phyloP scores from a whole-genome alignment of 2,888 invertebrate species.

The Dryococelus australis region DNA sequence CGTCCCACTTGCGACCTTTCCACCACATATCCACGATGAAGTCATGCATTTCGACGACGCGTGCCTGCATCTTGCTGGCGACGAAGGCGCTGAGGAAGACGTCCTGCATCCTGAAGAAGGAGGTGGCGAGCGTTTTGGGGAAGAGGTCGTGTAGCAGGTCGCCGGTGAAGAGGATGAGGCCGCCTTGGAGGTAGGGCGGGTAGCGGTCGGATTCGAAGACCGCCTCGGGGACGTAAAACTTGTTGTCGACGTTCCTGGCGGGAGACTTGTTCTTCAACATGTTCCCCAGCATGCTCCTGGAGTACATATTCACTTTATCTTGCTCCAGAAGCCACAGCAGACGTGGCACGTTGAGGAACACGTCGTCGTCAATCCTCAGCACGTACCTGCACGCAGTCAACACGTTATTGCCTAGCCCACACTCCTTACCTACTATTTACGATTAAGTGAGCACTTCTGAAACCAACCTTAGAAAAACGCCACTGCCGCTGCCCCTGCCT shows the following conservation, averaged over 20 bases:
- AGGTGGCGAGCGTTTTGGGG: conserved; percentile 70
- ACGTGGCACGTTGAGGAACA: conserved; percentile 84
- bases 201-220: conserved; percentile 78
- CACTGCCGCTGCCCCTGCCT: too few relatives aligned
- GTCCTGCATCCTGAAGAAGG: conserved; percentile 87
- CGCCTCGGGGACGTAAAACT: conserved; percentile 83
- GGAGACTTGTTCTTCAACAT: conserved; percentile 86
- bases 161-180: conserved; percentile 84
- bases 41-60: not conserved
- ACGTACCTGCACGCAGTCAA: conserved; percentile 60
- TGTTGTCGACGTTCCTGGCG: conserved; percentile 81
- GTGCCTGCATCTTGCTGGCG: conserved; percentile 61
- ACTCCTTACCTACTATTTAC: too few relatives aligned
- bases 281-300: conserved; percentile 74
- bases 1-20: not conserved
- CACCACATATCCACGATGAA: not conserved
- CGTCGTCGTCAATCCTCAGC: conserved; percentile 87
- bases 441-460: too few relatives aligned
- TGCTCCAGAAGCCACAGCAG: conserved; percentile 68
- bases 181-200: conserved; percentile 93
- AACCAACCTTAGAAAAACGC: too few relatives aligned
- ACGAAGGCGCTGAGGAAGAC: conserved; percentile 91
- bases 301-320: conserved; percentile 66
- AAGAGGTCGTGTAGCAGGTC: conserved; percentile 77
- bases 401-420: too few relatives aligned